Evolutionary conservation across 2,113 vertebrate species (phyloP), one percentile per base, ranked within the genome.

Genomic region (Lophura nycthemera): DNA sequence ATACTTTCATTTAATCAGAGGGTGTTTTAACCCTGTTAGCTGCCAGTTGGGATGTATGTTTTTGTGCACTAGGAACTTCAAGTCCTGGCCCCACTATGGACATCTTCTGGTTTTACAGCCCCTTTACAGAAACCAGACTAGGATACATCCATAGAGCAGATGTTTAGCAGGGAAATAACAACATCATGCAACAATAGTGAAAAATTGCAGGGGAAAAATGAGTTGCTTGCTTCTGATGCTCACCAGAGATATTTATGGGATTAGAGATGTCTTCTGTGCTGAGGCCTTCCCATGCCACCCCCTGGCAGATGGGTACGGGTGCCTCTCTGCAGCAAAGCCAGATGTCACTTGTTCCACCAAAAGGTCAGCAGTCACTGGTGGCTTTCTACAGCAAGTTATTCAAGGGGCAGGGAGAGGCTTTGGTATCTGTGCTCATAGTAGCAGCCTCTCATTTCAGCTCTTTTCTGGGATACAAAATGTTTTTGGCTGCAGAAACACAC

Each of bases 1-100:
- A 95, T 93, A 86, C 91, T 93, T 96, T 95, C 94, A 91, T 96
- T 97, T 96, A 96, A 96, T 96, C 94, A 96, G 92, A 93, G 88
- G 82, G 88, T 96, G 95, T 97, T 97, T 96, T 97, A 97, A 95
- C 92, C 89, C 94, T 94, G 95, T 95, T 93, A 95, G 75, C 73
- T 96, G 90, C 88, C 93, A 86, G 84, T 92, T 95, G 85, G 93
- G 80, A 86, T 84, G 82, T 84, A 50, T 93, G 71, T 88, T 88
- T 96, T 91, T 0, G 0, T 95, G 83, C 65, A 50, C 45, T 77
- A 32, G 89, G 76, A 86, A 90, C 91, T 91, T 95, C 24, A 36
- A 90, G 80, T 95, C 90, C 90, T 92, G 91, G 57, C 66, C 83
- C 48, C 65, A 11, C 70, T 65, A 4, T 83, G 79, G 79, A 20